Conservation (phyloP, 1,140 invertebrate genomes). For the Orchesella cincta region DNA sequence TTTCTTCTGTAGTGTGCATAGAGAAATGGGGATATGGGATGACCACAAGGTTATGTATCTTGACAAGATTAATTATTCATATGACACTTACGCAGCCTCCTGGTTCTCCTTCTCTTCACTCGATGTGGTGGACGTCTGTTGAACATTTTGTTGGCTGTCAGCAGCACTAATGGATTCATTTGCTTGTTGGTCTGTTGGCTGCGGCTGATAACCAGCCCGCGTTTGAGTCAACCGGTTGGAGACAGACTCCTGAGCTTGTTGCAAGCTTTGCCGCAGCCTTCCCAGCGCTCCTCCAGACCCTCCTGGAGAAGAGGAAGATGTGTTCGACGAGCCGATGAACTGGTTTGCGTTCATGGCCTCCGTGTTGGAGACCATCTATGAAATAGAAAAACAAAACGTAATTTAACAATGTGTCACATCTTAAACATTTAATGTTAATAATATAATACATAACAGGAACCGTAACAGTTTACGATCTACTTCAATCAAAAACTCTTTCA, state of each 20-base stretch:
- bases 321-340: conserved; percentile 28
- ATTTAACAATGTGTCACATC: too few relatives aligned
- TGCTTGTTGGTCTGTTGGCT: conserved; percentile 48
- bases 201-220: conserved; percentile 25
- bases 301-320: background rate
- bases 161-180: conserved; percentile 43
- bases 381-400: background rate
- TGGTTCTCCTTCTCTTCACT: conserved; percentile 46
- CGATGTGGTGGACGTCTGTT: conserved; percentile 24
- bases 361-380: conserved; percentile 51
- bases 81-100: conserved; percentile 48
- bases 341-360: conserved; percentile 41
- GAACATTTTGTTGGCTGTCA: conserved; percentile 42
- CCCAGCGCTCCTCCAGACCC: conserved; percentile 45
- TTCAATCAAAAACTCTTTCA: too few relatives aligned
- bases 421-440: background rate
- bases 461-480: too few relatives aligned
- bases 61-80: background rate
- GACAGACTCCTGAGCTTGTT: conserved; percentile 76
- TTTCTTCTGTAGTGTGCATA: too few relatives aligned
- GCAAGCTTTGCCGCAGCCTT: conserved; percentile 48
- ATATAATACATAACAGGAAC: too few relatives aligned
- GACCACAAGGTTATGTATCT: too few relatives aligned
- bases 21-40: too few relatives aligned
- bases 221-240: conserved; percentile 56